phyloP scores from a whole-genome alignment of 2,888 invertebrate genomes.

The Hedychridium roseum region DNA sequence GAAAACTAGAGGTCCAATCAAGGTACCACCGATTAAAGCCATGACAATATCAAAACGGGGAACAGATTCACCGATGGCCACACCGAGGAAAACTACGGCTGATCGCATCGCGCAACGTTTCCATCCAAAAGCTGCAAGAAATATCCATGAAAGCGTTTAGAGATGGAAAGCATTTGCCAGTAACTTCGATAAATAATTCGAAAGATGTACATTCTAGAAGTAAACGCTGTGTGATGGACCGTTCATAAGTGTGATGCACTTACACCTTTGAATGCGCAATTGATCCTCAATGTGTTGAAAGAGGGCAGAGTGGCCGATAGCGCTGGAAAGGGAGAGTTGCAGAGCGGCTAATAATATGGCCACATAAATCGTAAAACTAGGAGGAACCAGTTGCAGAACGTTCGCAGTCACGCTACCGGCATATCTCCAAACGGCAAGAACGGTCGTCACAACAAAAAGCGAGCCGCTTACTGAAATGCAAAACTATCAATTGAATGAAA shows the following conservation, averaged over 20 bases:
- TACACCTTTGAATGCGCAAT: constrained; percentile 78
- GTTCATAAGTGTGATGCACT: constrained; percentile 30
- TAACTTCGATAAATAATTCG: constrained; percentile 1
- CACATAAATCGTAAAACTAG: constrained; percentile 71
- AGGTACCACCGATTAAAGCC: constrained; percentile 84
- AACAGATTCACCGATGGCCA: constrained; percentile 82
- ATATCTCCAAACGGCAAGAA: constrained; percentile 72
- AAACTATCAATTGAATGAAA: constrained; percentile 1
- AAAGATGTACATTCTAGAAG: neutral
- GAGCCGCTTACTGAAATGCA: constrained; percentile 66
- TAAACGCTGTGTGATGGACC: neutral
- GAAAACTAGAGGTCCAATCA: constrained; percentile 85
- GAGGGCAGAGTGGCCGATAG: constrained; percentile 80
- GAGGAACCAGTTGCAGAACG: constrained; percentile 74
- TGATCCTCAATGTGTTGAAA: constrained; percentile 85
- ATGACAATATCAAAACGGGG: constrained; percentile 88
- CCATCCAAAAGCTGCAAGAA: constrained; percentile 77
- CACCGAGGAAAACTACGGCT: constrained; percentile 72
- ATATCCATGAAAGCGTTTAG: too few species aligned
- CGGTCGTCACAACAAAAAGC: constrained; percentile 73
- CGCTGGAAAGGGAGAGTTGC: constrained; percentile 80
- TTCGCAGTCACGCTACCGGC: constrained; percentile 72
- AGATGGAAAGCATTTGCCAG: too few species aligned
- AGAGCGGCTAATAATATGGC: constrained; percentile 79
- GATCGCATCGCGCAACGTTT: constrained; percentile 78